Conservation (phyloP, 2,797 vertebrate species). For the Acanthiza pusilla region DNA sequence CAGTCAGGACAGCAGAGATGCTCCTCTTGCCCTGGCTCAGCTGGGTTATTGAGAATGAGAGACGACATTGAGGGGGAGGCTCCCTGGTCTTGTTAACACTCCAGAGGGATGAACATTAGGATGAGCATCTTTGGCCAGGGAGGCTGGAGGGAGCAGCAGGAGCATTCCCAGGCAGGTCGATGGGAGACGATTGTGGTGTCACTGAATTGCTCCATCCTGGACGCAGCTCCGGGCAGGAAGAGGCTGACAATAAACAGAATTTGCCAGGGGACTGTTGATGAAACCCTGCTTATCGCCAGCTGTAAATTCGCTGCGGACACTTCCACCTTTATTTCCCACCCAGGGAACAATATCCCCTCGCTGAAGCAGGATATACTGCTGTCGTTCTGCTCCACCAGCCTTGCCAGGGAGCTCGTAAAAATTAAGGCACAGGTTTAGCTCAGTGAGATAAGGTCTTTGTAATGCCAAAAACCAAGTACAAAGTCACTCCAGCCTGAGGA, state of each 20-base stretch:
- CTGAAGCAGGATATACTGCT: background rate
- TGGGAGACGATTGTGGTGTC: background rate
- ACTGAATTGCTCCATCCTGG: background rate
- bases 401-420: conserved; percentile 23
- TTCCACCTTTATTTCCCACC: conserved; percentile 55
- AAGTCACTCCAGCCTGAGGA: conserved; percentile 42
- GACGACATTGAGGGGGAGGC: background rate
- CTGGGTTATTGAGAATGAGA: background rate
- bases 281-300: conserved; percentile 62
- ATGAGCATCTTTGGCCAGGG: background rate
- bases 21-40: background rate
- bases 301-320: conserved; percentile 60
- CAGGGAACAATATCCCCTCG: conserved; percentile 44
- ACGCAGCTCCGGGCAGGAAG: background rate
- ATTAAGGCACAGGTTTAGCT: conserved; percentile 52
- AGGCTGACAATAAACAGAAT: conserved; percentile 59
- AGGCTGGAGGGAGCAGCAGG: background rate
- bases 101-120: background rate
- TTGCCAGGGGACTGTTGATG: conserved; percentile 52
- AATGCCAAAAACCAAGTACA: conserved; percentile 23
- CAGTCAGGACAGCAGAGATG: background rate
- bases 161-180: background rate
- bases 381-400: background rate
- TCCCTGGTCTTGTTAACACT: background rate
- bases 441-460: conserved; percentile 43